Percentiles rank a stretch among this genome's conserved stretches.
Conservation (phyloP, 2,888 invertebrate genomes). For the Sphaerophoria rueppellii region DNA sequence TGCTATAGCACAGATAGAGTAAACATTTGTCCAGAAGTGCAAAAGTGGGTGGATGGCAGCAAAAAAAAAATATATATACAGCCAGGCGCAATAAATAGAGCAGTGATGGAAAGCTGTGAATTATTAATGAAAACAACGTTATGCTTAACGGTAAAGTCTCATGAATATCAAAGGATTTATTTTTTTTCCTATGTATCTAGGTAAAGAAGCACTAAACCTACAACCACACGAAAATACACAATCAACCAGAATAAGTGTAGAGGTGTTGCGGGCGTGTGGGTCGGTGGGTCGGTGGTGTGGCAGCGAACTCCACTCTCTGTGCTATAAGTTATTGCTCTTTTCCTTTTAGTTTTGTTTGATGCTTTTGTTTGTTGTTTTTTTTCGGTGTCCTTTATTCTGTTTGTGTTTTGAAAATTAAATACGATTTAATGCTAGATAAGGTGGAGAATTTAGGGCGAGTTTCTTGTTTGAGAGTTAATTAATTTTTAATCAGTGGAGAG, state of each 20-base stretch:
- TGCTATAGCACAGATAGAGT: slow-evolving; percentile 24
- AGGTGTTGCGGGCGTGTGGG: neutral
- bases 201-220: slow-evolving; percentile 53
- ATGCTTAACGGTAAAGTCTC: slow-evolving; percentile 60
- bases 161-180: slow-evolving; percentile 63
- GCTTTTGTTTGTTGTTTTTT: neutral
- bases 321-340: slow-evolving; percentile 46
- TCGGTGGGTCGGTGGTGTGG: neutral
- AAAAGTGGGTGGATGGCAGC: neutral
- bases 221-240: slow-evolving; percentile 35
- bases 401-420: slow-evolving; percentile 28
- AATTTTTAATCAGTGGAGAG: neutral
- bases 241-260: slow-evolving; percentile 18
- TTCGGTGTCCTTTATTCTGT: neutral
- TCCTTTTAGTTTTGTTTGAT: neutral
- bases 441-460: slow-evolving; percentile 15
- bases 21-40: slow-evolving; percentile 48
- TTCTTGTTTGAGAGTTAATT: slow-evolving; percentile 16
- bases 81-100: slow-evolving; percentile 46
- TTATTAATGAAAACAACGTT: slow-evolving; percentile 67
- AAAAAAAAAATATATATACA: neutral
- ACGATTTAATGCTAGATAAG: slow-evolving; percentile 9
- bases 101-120: slow-evolving; percentile 66
- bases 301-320: slow-evolving; percentile 16
- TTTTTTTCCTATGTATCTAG: slow-evolving; percentile 55